phyloP scores from a whole-genome alignment of 1,140 invertebrate species.

The Littorina saxatilis region DNA sequence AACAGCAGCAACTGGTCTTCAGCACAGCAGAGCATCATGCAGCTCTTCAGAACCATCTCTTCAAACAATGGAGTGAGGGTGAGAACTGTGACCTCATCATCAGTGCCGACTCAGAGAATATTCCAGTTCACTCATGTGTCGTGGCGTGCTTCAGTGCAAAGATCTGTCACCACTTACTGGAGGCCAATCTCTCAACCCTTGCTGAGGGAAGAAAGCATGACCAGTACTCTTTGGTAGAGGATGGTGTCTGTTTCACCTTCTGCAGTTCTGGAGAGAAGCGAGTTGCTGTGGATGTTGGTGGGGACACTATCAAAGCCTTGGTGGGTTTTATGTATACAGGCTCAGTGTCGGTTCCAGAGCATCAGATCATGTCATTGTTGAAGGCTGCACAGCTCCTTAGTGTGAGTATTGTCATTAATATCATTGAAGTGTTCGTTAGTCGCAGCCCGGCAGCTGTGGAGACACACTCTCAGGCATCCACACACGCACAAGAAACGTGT shows the following conservation, averaged over 20 bases:
- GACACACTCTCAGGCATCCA: not conserved
- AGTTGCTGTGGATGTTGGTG: not conserved
- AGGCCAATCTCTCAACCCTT: not conserved
- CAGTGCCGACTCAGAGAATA: not conserved
- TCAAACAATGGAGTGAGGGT: not conserved
- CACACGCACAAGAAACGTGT: no score
- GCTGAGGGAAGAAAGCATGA: not conserved
- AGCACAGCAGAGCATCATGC: constrained; percentile 12
- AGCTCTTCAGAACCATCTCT: not conserved
- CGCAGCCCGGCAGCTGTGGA: not conserved
- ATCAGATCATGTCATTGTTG: not conserved
- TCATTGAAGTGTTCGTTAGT: not conserved
- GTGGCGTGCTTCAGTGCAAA: constrained; percentile 12
- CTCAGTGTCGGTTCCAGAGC: not conserved
- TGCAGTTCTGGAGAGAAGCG: not conserved
- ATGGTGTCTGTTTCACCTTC: not conserved
- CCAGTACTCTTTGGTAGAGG: not conserved
- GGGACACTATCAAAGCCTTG: not conserved
- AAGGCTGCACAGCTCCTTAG: not conserved
- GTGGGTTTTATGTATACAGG: constrained; percentile 25
- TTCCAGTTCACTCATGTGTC: not conserved
- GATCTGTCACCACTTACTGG: not conserved
- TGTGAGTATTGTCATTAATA: not conserved
- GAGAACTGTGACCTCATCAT: constrained; percentile 18
- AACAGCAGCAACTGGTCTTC: not conserved